Conservation (phyloP, 2,888 invertebrate genomes). For the Drosophila mimica region DNA sequence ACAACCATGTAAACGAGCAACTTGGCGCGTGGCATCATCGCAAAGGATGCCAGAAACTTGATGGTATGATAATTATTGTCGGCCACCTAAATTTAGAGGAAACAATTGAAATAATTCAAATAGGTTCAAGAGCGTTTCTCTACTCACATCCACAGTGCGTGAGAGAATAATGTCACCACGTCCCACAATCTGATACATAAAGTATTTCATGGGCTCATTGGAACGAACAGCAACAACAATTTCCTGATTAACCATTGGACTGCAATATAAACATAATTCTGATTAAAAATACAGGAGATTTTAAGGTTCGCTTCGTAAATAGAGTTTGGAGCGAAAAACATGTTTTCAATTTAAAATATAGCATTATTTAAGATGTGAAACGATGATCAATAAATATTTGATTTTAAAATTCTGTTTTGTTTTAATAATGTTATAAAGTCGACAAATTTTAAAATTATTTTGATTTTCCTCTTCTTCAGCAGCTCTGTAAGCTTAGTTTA, state of each 20-base stretch:
- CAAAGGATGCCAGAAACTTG: constrained; percentile 89
- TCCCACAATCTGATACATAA: constrained; percentile 93
- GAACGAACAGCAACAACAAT: constrained; percentile 91
- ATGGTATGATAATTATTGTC: constrained; percentile 81
- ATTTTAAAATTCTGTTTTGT: background rate
- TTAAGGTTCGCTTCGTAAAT: background rate
- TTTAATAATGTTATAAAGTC: background rate
- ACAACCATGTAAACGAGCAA: constrained; percentile 92
- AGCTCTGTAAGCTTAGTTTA: background rate
- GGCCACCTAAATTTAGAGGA: constrained; percentile 67
- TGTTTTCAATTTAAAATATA: background rate
- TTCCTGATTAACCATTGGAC: constrained; percentile 89
- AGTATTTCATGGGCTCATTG: constrained; percentile 91
- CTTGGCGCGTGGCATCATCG: constrained; percentile 94
- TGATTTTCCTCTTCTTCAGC: background rate
- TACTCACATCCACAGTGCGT: constrained; percentile 88
- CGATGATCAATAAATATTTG: background rate
- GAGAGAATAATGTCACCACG: constrained; percentile 94
- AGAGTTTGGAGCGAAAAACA: constrained; percentile 52
- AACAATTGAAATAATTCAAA: no score
- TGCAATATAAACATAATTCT: constrained; percentile 54
- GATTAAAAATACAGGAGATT: background rate
- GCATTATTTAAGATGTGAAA: background rate
- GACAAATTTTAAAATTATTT: background rate
- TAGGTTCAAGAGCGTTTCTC: background rate